Base-by-base conservation (phyloP, 2,113 vertebrate species). In the Bubo scandiacus region DNA sequence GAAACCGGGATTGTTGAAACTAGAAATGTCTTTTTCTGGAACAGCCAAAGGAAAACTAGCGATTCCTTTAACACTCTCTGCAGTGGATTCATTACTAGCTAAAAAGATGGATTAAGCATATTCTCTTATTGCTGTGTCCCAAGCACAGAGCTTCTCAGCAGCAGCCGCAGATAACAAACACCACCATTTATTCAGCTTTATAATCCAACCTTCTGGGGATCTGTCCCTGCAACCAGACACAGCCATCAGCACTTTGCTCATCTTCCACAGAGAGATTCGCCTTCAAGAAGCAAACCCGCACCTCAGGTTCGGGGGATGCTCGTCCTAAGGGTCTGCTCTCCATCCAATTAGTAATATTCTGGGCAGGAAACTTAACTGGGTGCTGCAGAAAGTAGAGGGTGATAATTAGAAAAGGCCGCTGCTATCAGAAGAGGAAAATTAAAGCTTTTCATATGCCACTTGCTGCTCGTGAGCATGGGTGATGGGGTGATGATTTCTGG, bases 321-420 rank as follows among this genome's bases (percentile, higher is more conserved):
- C 5, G 11, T 16, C 23, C n/a, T 5, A 1, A 7, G n/a, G 20
- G 2, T 21, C 54, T 57, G 77, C 70, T 65, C 49, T 10, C 62
- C 26, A 2, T 1, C 20, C 38, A 8, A 1, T 12, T 6, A 5
- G 20, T 2, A 9, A 29, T 36, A 5, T 6, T 34, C 36, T 0
- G 40, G 45, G 58, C 45, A 42, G 47, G 65, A 38, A 5, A 32
- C 4, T 22, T 13, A 25, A 52, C 2, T 17, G 84, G 73, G 47
- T 5, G 32, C 67, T 49, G 61, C 29, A 17, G 58, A 13, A n/a
- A 16, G 30, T 25, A 21, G n/a, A 14, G 22, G 43, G 10, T 6
- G 49, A 18, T 61, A 7, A 27, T 30, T 17, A n/a, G 52, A 43
- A 49, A 52, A 47, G 66, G 29, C 29, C 2, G 9, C 25, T 32